These are phyloP conservation scores for Colletes collaris DNA, from an alignment of 2,888 invertebrate genomes.

Conservation along the genomic window DNA sequence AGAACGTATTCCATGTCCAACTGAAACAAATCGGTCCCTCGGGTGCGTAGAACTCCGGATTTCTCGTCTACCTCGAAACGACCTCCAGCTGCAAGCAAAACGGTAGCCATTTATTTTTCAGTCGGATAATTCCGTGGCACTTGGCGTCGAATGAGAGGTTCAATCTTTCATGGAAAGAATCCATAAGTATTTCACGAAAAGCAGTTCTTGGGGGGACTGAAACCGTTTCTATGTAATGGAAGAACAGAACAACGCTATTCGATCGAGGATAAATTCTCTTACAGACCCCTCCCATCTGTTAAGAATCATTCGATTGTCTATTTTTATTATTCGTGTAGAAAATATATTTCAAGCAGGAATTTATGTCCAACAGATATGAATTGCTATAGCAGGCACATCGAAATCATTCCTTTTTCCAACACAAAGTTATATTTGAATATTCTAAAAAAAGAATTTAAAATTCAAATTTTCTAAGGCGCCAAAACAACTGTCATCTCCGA, in stretches of 20 bases:
- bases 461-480: too few species aligned
- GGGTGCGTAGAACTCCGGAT: constrained; percentile 95
- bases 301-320: background rate
- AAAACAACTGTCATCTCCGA: too few species aligned
- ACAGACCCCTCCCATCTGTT: background rate
- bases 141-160: background rate
- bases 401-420: too few species aligned
- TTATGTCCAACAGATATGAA: too few species aligned
- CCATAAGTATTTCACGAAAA: constrained; percentile 9
- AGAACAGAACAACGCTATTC: background rate
- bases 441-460: too few species aligned
- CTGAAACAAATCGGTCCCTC: constrained; percentile 96
- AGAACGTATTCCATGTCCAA: constrained; percentile 98
- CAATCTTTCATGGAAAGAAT: constrained; percentile 15
- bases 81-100: constrained; percentile 84
- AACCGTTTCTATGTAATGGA: background rate
- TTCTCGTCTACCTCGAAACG: constrained; percentile 94
- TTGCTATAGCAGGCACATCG: too few species aligned
- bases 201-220: background rate
- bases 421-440: too few species aligned
- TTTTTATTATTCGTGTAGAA: too few species aligned
- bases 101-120: constrained; percentile 20
- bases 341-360: too few species aligned
- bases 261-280: background rate
- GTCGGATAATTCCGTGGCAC: constrained; percentile 22